Conservation (phyloP, 2,113 vertebrate species). For the Muntiacus reevesi region DNA sequence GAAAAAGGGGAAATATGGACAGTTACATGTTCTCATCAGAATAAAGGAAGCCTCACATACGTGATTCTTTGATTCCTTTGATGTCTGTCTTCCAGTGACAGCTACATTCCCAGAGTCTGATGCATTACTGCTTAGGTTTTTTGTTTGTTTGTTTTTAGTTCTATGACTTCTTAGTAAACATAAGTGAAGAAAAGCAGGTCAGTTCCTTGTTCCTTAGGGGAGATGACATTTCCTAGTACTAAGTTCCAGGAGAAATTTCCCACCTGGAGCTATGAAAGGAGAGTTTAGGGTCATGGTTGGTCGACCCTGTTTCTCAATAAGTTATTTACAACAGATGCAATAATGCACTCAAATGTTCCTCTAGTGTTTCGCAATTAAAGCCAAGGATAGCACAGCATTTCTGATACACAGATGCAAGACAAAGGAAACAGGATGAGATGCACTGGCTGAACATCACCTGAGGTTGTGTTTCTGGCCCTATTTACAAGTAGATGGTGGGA, state of each 20-base stretch:
- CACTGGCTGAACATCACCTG: fast-evolving
- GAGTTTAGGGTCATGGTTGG: not conserved
- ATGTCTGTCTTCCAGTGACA: not conserved
- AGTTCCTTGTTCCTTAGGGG: not conserved
- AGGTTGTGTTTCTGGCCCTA: not conserved
- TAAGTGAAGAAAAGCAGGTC: not conserved
- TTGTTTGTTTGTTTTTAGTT: not conserved
- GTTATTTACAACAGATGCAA: not conserved
- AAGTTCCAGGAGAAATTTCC: not conserved
- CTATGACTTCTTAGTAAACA: not conserved
- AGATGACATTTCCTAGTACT: not conserved
- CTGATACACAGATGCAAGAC: not conserved
- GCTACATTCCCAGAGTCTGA: not conserved
- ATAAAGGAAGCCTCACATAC: not conserved
- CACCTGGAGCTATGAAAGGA: not conserved
- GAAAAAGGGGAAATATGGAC: not conserved
- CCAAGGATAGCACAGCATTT: not conserved
- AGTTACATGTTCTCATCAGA: not conserved
- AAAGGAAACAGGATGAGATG: not conserved
- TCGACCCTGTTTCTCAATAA: not conserved
- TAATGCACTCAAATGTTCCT: not conserved
- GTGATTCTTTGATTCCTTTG: not conserved
- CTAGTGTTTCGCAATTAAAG: not conserved
- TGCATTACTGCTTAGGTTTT: not conserved
- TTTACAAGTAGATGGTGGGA: not conserved